Base-by-base conservation (phyloP, 2,888 invertebrate species). In the Colletes collaris region DNA sequence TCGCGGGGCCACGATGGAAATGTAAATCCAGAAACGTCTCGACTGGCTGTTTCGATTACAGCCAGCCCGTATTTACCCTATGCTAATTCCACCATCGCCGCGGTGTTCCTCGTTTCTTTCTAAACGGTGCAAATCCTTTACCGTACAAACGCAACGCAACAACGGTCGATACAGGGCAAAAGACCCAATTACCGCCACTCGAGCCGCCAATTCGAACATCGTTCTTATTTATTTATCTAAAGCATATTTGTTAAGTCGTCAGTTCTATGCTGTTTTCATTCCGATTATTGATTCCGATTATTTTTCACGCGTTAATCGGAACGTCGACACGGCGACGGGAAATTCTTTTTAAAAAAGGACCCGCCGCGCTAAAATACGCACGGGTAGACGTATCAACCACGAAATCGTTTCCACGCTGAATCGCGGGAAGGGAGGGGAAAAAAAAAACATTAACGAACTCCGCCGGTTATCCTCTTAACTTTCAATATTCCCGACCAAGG, bases 21-120 rank as follows among this genome's bases (percentile, higher is more conserved):
- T 74, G 79, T 56, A 69, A 79, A 79, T 71, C 46, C 16, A 7
- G 13, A 16, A 59, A 46, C 19, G 49, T 65, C 27, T 60, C 44
- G 59, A 13, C 8, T 10, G n/a, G 40, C 5, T 50, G 35, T 69
- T 66, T 16, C 19, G 16, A 62, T 3, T 27, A 37, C 44, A 55
- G 49, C 46, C 56, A 27, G 2, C 62, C 27, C 8, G 27, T 50
- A 53, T 49, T 74, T 49, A 4, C 44, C 50, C 13, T 40, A 40
- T 53, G 11, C n/a, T 49, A 62, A 44, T 75, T 62, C 62, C 55
- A 37, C 11, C 10, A 59, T 46, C 16, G 3, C 10, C 49, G 19
- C 19, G 53, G 19, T 2, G 4, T 4, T 16, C 16, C 16, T 44
- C 10, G 46, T 56, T 35, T 56, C 46, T 40, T 65, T 56, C n/a